Conservation (phyloP, 2,797 vertebrate species). For the Taeniopygia guttata region DNA sequence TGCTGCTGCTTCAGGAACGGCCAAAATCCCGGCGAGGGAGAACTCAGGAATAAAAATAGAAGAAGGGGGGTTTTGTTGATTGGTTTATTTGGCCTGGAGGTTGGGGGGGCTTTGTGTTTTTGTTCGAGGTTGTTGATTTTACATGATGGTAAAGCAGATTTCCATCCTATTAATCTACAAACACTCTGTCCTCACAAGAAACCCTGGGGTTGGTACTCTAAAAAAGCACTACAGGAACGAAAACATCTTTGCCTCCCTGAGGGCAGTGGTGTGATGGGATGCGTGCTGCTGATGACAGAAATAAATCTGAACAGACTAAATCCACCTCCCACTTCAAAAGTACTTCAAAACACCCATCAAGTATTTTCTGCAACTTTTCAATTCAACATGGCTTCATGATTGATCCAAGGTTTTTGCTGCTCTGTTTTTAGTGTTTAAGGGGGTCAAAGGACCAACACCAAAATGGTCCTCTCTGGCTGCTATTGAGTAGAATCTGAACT, state of each 20-base stretch:
- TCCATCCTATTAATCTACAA: not conserved
- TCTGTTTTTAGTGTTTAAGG: not conserved
- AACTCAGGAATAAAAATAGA: not conserved
- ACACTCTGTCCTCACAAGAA: not conserved
- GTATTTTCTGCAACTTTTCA: not conserved
- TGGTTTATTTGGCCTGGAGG: not conserved
- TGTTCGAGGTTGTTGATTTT: not conserved
- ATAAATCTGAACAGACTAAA: not conserved
- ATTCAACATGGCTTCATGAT: not conserved
- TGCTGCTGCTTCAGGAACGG: not conserved
- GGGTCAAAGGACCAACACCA: not conserved
- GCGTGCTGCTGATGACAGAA: not conserved
- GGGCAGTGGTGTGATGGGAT: fast-evolving
- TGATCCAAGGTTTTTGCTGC: not conserved
- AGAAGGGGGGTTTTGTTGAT: fast-evolving
- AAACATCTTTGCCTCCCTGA: not conserved
- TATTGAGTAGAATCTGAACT: not conserved
- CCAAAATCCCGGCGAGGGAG: not conserved
- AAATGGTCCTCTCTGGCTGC: not conserved
- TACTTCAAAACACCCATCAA: not conserved
- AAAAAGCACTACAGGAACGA: not conserved
- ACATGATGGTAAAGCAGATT: not conserved
- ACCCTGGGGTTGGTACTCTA: not conserved
- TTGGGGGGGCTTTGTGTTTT: not conserved
- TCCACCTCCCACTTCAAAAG: not conserved